Evolutionary conservation across 2,797 vertebrate genomes (phyloP), one percentile per base, ranked within the genome.

Genomic region (Odontamblyopus rebecca): DNA sequence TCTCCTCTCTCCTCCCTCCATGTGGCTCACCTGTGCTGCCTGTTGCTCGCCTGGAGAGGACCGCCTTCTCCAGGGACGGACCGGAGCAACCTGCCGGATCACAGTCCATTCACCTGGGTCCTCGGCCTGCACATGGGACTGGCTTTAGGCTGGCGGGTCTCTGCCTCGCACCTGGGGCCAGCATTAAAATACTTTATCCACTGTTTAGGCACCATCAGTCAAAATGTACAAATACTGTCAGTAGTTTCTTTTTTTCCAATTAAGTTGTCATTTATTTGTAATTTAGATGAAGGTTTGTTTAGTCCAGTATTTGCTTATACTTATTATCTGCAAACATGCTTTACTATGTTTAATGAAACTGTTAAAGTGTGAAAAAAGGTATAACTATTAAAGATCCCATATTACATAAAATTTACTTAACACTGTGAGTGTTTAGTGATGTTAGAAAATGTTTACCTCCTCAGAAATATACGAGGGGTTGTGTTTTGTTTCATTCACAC

Each of bases 21-120:
- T 76, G 69, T 61, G 19, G 74, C 82, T 85, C 86, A 89, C 86
- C 87, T 89, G 81, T 74, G 80, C 69, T 77, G 73, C 70, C 71
- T 72, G 70, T 77, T 41, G n/a, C 18, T 1, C n/a, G 3, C 35
- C 71, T 29, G 70, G 51, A 70, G 61, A 76, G 76, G 9, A 44
- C 79, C 83, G 59, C 78, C 74, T 70, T 67, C 79, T 51, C 69
- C 63, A 53, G 35, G 78, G 77, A 76, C 27, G 27, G 1, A 26
- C 63, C 4, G 71, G 13, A 51, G 32, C 64, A 54, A 76, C 85
- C 82, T 73, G 73, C 80, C 59, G 72, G 61, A 85, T 77, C 81
- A 63, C 71, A 50, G 57, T 41, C 5, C 56, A 72, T 82, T 80
- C 80, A 76, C 79, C 71, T 78, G 72, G 68, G 62, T 7, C 62